Evolutionary conservation across 1,140 invertebrate genomes (phyloP), one percentile per base, ranked within the genome.

Genomic region (Tigriopus japonicus): DNA sequence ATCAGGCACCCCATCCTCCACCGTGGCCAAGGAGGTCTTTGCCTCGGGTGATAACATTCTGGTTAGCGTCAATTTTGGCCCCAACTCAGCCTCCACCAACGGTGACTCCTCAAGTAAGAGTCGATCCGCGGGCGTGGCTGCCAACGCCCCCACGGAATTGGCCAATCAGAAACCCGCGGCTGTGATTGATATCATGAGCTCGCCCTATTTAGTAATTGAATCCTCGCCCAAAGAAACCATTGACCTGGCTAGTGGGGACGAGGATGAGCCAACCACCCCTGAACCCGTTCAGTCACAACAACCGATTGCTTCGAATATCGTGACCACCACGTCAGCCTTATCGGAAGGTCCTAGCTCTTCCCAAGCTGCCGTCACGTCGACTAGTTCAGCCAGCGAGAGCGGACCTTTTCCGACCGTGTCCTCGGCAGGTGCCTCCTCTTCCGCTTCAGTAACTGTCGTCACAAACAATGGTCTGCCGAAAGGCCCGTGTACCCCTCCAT

Each of bases 61-160:
- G 59, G 59, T 61, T 40, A 61, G 49, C 17, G 59, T 61, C 24
- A 61, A 61, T 35, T 61, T 61, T 53, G 53, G 53, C 6, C 15
- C 17, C 49, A 15, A 19, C 19, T n/a, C 14, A 2, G 42, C 10
- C 19, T 9, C 17, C 42, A 58, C 15, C 28, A 15, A 14, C 9
- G n/a, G 15, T 6, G 56, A 15, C 28, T 21, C 41, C 1, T 21
- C 52, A 28, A 21, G 5, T 1, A 21, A 21, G n/a, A 7, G 15
- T 2, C n/a, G n/a, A 19, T 54, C 52, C 52, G 17, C 35, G 52
- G 21, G 17, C 21, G 52, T 23, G n/a, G 15, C 35, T 6, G 15
- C 2, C 12, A 17, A 5, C 9, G 28, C 28, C 6, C 3, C 28
- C 13, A 14, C 1, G 5, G 23, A 41, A 13, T 15, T 41, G 13